Conservation (phyloP, 35 echinoderm and acorn worm genomes). For the Ophiothrix spiculata region DNA sequence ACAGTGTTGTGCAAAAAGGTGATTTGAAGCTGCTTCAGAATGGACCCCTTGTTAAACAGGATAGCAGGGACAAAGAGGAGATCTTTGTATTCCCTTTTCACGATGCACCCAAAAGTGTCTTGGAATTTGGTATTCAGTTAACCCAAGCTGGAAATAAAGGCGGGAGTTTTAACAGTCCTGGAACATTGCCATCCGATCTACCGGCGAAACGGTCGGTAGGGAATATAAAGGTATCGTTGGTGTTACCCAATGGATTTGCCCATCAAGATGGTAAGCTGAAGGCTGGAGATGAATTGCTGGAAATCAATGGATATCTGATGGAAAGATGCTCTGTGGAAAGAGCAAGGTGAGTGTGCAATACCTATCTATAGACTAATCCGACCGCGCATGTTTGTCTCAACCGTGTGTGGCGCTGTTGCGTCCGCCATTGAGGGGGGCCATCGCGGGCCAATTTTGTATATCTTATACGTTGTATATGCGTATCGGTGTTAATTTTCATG, state of each 20-base stretch:
- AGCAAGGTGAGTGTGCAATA: constrained; percentile 56
- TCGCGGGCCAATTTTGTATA: too few relatives aligned
- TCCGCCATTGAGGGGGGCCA: too few relatives aligned
- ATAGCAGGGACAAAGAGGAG: constrained; percentile 44
- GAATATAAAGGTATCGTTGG: constrained; percentile 54
- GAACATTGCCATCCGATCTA: not conserved
- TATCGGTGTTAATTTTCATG: too few relatives aligned
- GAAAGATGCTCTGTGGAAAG: constrained; percentile 56
- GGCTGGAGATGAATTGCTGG: constrained; percentile 56
- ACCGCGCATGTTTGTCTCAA: too few relatives aligned
- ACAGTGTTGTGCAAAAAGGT: constrained; percentile 29
- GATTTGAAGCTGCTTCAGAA: not conserved
- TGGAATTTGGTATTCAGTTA: constrained; percentile 63
- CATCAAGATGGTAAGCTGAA: constrained; percentile 36
- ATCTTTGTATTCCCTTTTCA: constrained; percentile 45
- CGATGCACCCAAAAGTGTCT: constrained; percentile 39
- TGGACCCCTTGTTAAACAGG: not conserved
- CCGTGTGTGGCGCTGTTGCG: too few relatives aligned
- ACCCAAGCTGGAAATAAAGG: constrained; percentile 9
- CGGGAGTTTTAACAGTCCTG: constrained; percentile 1
- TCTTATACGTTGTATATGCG: too few relatives aligned
- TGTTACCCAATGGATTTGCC: constrained; percentile 30
- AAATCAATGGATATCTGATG: constrained; percentile 59
- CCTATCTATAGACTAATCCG: too few relatives aligned
- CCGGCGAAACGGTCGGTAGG: constrained; percentile 28